These are phyloP conservation scores for Falco punctatus DNA, from an alignment of 2,113 vertebrate genomes.

Conservation along the genomic window DNA sequence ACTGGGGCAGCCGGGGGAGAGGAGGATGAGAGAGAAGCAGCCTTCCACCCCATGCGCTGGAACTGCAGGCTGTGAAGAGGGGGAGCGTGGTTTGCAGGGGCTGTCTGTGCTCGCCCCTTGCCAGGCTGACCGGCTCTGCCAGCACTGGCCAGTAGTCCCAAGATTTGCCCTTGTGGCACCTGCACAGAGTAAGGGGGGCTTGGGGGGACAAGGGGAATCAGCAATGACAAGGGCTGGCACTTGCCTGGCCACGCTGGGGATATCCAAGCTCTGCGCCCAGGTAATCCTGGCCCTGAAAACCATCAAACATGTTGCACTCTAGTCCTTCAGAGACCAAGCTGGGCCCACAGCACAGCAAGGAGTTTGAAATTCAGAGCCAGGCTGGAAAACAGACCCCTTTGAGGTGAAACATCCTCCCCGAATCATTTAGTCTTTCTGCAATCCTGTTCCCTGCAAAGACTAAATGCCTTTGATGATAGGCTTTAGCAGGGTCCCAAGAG, in stretches of 20 bases:
- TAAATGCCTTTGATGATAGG: slow-evolving; percentile 9
- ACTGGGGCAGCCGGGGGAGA: not conserved
- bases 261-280: fast-evolving
- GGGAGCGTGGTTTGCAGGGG: not conserved
- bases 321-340: fast-evolving
- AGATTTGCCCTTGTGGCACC: fast-evolving
- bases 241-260: fast-evolving
- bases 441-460: not conserved
- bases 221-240: not conserved
- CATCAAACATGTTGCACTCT: not conserved
- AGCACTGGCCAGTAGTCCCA: fast-evolving
- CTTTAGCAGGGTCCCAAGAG: not conserved
- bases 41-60: not conserved
- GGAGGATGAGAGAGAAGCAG: not conserved
- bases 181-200: fast-evolving
- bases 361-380: not conserved
- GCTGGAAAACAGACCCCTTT: not conserved
- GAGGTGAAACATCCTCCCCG: not conserved
- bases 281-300: not conserved
- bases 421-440: not conserved
- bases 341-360: not conserved
- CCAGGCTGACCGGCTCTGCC: not conserved
- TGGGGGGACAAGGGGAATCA: fast-evolving
- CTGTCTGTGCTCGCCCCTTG: not conserved
- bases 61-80: not conserved